Evolutionary conservation across 53 echinoderm and acorn worm species (phyloP), one percentile per base, ranked within the genome.

Genomic region (Mesocentrotus franciscanus): DNA sequence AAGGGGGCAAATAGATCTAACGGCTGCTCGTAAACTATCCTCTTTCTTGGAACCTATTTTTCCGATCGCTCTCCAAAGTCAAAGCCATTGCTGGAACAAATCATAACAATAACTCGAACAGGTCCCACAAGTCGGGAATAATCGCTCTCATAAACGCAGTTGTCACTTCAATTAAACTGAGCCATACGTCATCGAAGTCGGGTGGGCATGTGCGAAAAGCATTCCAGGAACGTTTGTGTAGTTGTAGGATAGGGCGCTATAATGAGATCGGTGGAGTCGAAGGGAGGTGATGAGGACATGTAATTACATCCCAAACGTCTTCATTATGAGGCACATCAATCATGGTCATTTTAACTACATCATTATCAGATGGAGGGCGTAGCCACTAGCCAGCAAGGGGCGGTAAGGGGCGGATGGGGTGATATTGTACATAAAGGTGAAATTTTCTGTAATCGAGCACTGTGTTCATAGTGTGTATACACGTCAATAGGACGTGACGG

Each of bases 111-210:
- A 70, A 71, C 71, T 91, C 91, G 91, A 91, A 92, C 92, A 72
- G 92, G 92, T 92, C 92, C 92, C 92, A 71, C 92, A 92, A 92
- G 92, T 72, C 71, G 92, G 42, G 92, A 92, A 71, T 92, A 92
- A 92, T 92, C 49, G 57, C 20, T 22, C 29, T n/a, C 92, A 27
- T 92, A 92, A 92, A 71, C 75, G 56, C 92, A 92, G 26, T 72
- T 92, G 92, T 92, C 92, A 74, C 74, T 92, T 72, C 92, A 49
- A 92, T 71, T 72, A 92, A 56, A 74, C 71, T 4, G 57, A 72
- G 71, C 56, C 71, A 92, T 92, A 92, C 74, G 92, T 92, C 92
- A 92, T 22, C 76, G 22, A 91, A 92, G 66, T 71, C 92, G 92
- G 62, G 8, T 34, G 10, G 22, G 61, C 91, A 91, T 91, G 91